A percentile compares a stretch with the other conserved stretches of the same genome.
Conservation (phyloP, 2,888 invertebrate genomes). For the Caenorhabditis becei region DNA sequence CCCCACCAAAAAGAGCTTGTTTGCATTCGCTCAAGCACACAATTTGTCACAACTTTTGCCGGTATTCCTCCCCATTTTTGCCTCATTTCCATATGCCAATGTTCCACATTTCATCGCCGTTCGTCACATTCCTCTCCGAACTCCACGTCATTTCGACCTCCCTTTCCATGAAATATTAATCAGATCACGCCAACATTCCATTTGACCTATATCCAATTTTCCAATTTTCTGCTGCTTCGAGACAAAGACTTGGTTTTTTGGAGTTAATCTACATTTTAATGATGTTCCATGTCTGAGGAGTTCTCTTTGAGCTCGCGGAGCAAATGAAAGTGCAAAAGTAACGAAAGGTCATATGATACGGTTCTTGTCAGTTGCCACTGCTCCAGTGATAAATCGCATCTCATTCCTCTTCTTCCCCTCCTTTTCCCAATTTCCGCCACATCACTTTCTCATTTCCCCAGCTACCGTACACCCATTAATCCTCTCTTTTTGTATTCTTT, state of each 20-base stretch:
- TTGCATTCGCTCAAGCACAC: constrained; percentile 24
- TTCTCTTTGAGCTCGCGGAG: too few species aligned
- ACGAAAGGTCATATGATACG: neutral
- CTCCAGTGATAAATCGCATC: too few species aligned
- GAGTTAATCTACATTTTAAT: neutral
- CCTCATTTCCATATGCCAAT: constrained; percentile 14
- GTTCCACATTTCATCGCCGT: neutral
- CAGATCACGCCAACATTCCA: too few species aligned
- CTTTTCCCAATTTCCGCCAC: too few species aligned
- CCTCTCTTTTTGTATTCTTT: too few species aligned
- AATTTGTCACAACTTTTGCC: constrained; percentile 29
- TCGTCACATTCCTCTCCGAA: neutral
- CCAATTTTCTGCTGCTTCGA: neutral
- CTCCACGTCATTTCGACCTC: neutral
- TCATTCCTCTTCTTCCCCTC: too few species aligned
- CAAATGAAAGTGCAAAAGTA: too few species aligned
- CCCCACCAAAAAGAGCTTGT: constrained; percentile 21
- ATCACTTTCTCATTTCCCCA: too few species aligned
- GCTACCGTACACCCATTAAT: too few species aligned
- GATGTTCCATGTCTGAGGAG: neutral
- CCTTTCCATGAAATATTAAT: neutral
- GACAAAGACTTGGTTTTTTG: neutral
- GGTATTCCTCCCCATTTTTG: neutral
- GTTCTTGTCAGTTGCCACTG: neutral
- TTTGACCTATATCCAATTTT: neutral